These are phyloP conservation scores for Steinernema feltiae DNA, from an alignment of 1,140 invertebrate genomes.

Conservation along the genomic window DNA sequence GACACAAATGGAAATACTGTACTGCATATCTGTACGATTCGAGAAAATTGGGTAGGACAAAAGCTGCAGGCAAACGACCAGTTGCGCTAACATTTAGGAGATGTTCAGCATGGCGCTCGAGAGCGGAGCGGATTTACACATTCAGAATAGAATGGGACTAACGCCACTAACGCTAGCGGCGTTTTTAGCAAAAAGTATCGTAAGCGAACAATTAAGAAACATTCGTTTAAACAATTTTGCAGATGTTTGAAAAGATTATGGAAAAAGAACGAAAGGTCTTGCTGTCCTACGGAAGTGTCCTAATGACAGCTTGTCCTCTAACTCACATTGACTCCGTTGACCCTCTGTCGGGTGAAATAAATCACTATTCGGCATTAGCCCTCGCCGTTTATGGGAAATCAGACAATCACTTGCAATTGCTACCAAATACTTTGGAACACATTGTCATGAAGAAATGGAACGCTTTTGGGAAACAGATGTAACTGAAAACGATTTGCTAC, in stretches of 20 bases:
- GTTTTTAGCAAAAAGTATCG: conserved; percentile 78
- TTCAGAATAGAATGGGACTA: conserved; percentile 77
- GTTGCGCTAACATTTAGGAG: conserved; percentile 66
- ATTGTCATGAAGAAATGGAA: conserved; percentile 94
- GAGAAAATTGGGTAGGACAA: conserved; percentile 83
- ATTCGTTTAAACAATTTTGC: conserved; percentile 7
- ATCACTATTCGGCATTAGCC: conserved; percentile 84
- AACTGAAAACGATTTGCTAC: conserved; percentile 25
- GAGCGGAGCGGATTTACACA: conserved; percentile 74
- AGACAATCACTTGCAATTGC: conserved; percentile 83
- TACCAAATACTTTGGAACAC: conserved; percentile 87
- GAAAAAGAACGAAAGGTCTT: conserved; percentile 60
- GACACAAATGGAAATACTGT: conserved; percentile 96
- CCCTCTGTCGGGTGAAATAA: conserved; percentile 78
- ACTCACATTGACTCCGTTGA: conserved; percentile 93
- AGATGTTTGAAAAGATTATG: conserved; percentile 72
- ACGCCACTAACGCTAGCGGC: conserved; percentile 87
- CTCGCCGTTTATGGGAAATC: conserved; percentile 93
- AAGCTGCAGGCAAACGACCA: no score
- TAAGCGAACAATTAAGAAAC: conserved; percentile 44
- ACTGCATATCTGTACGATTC: conserved; percentile 89
- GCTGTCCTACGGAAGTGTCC: conserved; percentile 71
- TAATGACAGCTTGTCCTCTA: conserved; percentile 84
- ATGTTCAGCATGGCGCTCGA: conserved; percentile 91
- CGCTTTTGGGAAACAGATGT: conserved; percentile 83